A percentile compares a stretch with the other conserved stretches of the same genome.
Evolutionary conservation across 2,797 vertebrate species (phyloP).

Genomic region (Siniperca scherzeri): DNA sequence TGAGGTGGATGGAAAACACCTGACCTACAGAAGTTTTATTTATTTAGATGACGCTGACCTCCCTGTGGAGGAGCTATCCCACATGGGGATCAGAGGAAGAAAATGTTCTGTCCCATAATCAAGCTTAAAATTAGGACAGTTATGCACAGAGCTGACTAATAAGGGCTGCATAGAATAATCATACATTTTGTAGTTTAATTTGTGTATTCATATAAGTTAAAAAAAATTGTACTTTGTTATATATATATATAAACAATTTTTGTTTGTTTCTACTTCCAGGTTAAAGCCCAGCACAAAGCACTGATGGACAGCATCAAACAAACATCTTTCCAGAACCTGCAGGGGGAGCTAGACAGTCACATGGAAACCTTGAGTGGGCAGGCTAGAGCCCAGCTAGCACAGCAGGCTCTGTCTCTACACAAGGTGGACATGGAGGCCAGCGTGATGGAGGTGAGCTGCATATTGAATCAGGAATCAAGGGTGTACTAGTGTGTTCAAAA

Average conservation of each 20-base stretch:
- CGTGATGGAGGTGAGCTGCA: constrained; percentile 84
- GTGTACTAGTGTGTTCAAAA: neutral
- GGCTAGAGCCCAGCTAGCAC: constrained; percentile 82
- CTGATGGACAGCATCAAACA: constrained; percentile 89
- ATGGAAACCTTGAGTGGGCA: constrained; percentile 84
- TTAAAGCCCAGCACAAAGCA: constrained; percentile 88
- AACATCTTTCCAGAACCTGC: constrained; percentile 86
- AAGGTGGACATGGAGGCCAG: constrained; percentile 91
- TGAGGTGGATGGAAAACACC: constrained; percentile 19
- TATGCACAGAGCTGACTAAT: neutral
- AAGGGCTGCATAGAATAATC: too few species aligned
- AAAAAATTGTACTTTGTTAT: neutral
- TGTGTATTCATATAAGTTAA: neutral
- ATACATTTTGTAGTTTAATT: neutral
- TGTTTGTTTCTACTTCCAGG: constrained; percentile 50
- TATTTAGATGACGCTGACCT: neutral
- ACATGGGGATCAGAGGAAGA: constrained; percentile 11
- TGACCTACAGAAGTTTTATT: neutral
- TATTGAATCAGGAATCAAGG: neutral
- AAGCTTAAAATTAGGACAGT: neutral
- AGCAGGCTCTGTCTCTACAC: constrained; percentile 88
- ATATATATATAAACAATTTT: neutral
- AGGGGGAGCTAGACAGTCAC: constrained; percentile 86
- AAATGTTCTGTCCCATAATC: neutral
- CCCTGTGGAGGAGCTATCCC: neutral